These are phyloP conservation scores for Limosa lapponica DNA, from an alignment of 2,797 vertebrate species.

Conservation along the genomic window DNA sequence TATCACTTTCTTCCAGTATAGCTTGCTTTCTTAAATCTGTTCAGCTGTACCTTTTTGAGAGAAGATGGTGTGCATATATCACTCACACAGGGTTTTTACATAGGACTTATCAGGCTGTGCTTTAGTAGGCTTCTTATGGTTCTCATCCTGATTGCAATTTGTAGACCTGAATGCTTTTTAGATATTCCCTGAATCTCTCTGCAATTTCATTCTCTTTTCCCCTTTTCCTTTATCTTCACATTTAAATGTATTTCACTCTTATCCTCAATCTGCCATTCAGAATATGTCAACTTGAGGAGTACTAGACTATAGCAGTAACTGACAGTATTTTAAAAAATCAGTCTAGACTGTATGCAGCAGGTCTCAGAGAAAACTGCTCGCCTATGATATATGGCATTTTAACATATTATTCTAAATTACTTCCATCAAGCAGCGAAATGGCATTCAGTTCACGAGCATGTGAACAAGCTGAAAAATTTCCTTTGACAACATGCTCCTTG, in stretches of 20 bases:
- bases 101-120: background rate
- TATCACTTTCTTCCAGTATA: background rate
- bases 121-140: background rate
- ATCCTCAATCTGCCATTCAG: conserved; percentile 72
- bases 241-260: conserved; percentile 69
- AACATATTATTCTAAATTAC: conserved; percentile 67
- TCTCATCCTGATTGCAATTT: conserved; percentile 69
- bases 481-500: conserved; percentile 60
- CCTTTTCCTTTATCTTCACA: conserved; percentile 50
- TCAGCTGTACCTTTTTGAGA: conserved; percentile 20
- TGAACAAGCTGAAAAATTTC: conserved; percentile 61
- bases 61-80: background rate
- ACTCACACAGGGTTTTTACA: conserved; percentile 16
- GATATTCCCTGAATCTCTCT: conserved; percentile 28
- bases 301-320: conserved; percentile 48
- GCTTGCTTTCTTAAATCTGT: background rate
- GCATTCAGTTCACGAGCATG: conserved; percentile 37
- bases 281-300: conserved; percentile 64
- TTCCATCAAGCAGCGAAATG: conserved; percentile 66
- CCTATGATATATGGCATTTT: conserved; percentile 48
- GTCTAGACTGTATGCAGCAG: conserved; percentile 37
- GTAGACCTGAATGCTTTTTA: conserved; percentile 60
- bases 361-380: conserved; percentile 42
- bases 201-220: conserved; percentile 30
- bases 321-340: conserved; percentile 60